Evolutionary conservation across 1,140 invertebrate genomes (phyloP).

Genomic region (Anastatus disparis): DNA sequence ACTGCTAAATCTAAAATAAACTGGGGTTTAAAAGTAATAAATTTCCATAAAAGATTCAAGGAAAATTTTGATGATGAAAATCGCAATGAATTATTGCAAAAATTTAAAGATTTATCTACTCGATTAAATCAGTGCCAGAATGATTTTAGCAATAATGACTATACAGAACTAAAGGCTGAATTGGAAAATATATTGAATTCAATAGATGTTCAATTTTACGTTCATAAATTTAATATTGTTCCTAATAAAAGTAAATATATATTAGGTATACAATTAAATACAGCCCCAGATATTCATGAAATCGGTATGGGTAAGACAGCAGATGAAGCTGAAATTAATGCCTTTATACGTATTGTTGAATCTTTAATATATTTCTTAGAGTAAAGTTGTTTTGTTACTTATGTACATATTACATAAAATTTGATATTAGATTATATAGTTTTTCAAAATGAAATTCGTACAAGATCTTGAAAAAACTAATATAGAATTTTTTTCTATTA

Average conservation of each 20-base stretch:
- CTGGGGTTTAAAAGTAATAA: conserved; percentile 53
- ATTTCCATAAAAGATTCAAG: conserved; percentile 53
- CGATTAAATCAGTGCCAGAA: not conserved
- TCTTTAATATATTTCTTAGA: conserved; percentile 12
- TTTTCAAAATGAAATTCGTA: no score
- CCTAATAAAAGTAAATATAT: not conserved
- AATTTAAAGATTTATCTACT: conserved; percentile 17
- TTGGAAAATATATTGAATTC: conserved; percentile 23
- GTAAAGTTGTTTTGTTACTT: no score
- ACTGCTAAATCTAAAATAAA: conserved; percentile 45
- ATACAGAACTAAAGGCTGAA: not conserved
- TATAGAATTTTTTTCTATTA: no score
- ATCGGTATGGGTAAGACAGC: conserved; percentile 39
- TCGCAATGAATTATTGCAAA: conserved; percentile 1
- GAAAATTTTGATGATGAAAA: conserved; percentile 38
- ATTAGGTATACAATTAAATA: conserved; percentile 41
- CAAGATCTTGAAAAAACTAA: no score
- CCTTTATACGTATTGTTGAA: conserved; percentile 36
- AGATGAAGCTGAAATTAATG: conserved; percentile 30
- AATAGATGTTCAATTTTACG: conserved; percentile 8
- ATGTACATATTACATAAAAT: no score
- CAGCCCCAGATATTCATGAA: conserved; percentile 49
- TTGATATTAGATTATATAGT: no score
- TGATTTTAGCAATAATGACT: not conserved
- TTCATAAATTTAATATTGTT: not conserved